Base-by-base conservation (phyloP, 1,140 invertebrate genomes). In the Atta cephalotes region DNA sequence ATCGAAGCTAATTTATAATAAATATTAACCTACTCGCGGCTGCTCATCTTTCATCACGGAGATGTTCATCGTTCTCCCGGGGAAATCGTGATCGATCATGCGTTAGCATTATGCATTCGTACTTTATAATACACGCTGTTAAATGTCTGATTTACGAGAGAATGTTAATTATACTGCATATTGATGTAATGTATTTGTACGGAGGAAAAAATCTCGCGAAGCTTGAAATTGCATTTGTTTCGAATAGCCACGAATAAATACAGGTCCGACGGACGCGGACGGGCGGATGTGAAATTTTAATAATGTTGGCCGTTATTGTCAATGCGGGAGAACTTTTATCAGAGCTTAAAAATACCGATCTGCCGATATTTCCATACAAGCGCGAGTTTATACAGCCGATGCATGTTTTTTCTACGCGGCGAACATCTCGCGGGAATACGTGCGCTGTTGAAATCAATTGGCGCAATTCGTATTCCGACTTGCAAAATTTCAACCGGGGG, bases 1-100 rank as follows among this genome's bases (percentile, higher is more conserved):
- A 58, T 72, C 70, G 70, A 39, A 28, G 16, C 70, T 84, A 84
- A 84, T 84, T 84, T 84, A 76, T 84, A 84, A 76, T 84, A 84
- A 74, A 74, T 31, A 39, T 62, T 74, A 76, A 84, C 45, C 58
- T 18, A 16, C n/a, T 35, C 39, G 10, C 66, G 53, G 68, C 28
- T 51, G 6, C 80, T 84, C 80, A 74, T 84, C 70, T 76, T 84
- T 84, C 80, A 84, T 74, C 39, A 14, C 25, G 35, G 35, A 60
- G 56, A 31, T 49, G 70, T 35, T 84, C 68, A 39, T 84, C 70
- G 39, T 84, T 62, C 31, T 56, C 56, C 45, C 45, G 35, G 66
- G 66, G 56, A 62, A 31, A 74, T 74, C 18, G 35, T 25, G 39
- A 74, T 51, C 58, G 56, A 71, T 28, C 25, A n/a, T 25, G 28